Base-by-base conservation (phyloP, 30 jellyfish, hydroid and myxozoan genomes). In the Aurelia coerulea region DNA sequence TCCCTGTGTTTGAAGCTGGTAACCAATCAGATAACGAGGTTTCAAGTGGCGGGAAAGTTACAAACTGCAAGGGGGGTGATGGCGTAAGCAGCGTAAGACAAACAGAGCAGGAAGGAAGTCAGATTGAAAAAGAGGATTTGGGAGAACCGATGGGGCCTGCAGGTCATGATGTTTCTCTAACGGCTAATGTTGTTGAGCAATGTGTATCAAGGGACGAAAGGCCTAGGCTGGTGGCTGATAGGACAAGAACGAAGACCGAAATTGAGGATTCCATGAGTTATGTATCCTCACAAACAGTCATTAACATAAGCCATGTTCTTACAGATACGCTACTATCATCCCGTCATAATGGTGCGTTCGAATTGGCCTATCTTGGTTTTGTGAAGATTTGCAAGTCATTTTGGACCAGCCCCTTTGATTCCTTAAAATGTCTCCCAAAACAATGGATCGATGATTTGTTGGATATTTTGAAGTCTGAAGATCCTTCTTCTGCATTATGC, bases 331-430 rank as follows among this genome's bases (percentile, higher is more conserved):
- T 93, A 34, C 31, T 88, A 65, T 87, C 96, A 0, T 93, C 98
- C 17, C 91, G 95, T 19, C 98, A 93, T 59, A 81, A 87, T 33
- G 98, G 98, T 23, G 98, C 98, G 2, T 93, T 87, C 75, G 98
- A 93, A 71, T 68, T 93, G 71, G 98, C 98, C 68, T 81, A 92
- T 65, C 70, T 73, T 3, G 98, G 98, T 31, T 93, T 93, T 76
- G 89, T 88, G 17, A 88, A 93, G 50, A 78, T 93, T 42, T 93
- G 98, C 87, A 35, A 70, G 6, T 71, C 85, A 37, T 74, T 88
- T 67, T 93, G 98, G 98, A 59, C 18, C 41, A 82, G 94, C 50
- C n/a, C 60, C 14, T 76, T 80, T 32, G 62, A 53, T 8, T 49
- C 37, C 2, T 17, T 88, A 65, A 64, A 79, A 33, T 73, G 29